These are phyloP conservation scores for Neodiprion virginianus DNA, from an alignment of 1,140 invertebrate genomes.

Conservation along the genomic window DNA sequence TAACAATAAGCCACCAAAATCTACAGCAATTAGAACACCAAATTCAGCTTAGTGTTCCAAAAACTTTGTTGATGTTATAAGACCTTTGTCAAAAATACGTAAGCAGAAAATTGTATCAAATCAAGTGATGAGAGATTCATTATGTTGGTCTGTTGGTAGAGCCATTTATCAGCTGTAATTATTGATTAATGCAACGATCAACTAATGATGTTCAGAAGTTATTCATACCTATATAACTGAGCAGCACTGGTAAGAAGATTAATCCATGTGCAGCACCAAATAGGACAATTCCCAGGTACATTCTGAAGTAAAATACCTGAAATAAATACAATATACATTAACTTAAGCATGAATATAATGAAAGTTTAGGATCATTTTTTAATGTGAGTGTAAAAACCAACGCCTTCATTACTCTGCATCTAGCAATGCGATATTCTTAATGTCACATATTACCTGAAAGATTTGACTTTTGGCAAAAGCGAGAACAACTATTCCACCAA, in stretches of 20 bases:
- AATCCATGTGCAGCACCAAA: conserved; percentile 96
- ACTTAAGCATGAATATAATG: neutral
- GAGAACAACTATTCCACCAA: conserved; percentile 93
- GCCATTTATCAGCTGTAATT: conserved; percentile 3
- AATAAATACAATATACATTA: conserved; percentile 29
- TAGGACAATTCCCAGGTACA: conserved; percentile 97
- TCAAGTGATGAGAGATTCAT: too few relatives aligned
- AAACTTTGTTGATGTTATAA: too few relatives aligned
- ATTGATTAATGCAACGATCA: conserved; percentile 2
- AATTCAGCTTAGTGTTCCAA: too few relatives aligned
- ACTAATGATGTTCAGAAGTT: conserved; percentile 1
- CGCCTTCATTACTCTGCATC: neutral
- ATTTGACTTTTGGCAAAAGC: conserved; percentile 97
- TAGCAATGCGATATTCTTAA: neutral
- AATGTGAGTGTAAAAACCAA: too few relatives aligned
- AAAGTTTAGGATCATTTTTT: too few relatives aligned
- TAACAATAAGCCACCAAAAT: too few relatives aligned
- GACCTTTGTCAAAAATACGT: too few relatives aligned
- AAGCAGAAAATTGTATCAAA: too few relatives aligned
- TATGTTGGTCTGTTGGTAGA: too few relatives aligned
- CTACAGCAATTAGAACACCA: too few relatives aligned
- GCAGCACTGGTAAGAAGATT: conserved; percentile 93
- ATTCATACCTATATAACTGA: conserved; percentile 93
- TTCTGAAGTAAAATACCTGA: conserved; percentile 96
- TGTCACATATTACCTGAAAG: conserved; percentile 71